Percentiles rank a stretch among this genome's conserved stretches.
These are phyloP conservation scores for Bicyclus anynana DNA, from an alignment of 1,140 invertebrate genomes.

Conservation along the genomic window DNA sequence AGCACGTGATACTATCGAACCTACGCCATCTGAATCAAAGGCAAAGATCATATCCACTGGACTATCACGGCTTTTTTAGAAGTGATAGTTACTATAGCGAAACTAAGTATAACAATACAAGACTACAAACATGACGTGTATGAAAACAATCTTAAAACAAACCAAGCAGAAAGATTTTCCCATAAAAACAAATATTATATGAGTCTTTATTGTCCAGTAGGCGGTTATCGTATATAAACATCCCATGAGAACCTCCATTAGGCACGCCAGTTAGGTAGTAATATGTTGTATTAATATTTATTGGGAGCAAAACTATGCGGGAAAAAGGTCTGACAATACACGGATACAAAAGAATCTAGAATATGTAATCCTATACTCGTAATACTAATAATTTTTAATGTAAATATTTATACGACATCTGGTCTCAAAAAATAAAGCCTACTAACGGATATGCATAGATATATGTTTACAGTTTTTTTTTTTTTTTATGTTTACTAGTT, in stretches of 20 bases:
- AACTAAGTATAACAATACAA: background rate
- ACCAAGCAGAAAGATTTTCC: background rate
- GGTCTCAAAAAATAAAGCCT: no score
- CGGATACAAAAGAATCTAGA: background rate
- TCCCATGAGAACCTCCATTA: slow-evolving; percentile 5
- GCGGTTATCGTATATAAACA: background rate
- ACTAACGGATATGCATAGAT: no score
- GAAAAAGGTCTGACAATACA: background rate
- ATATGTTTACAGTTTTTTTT: no score
- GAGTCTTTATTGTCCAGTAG: background rate
- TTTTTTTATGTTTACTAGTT: no score
- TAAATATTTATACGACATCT: no score
- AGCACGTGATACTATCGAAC: no score
- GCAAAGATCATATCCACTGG: no score
- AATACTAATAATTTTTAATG: no score
- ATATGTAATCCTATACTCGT: background rate
- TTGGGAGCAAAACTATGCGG: background rate
- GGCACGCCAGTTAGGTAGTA: slow-evolving; percentile 4
- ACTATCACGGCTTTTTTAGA: no score
- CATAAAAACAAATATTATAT: slow-evolving; percentile 3
- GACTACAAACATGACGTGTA: background rate
- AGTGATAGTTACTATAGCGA: no score
- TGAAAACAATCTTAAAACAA: background rate
- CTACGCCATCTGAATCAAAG: no score
- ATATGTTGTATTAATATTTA: slow-evolving; percentile 1